These are phyloP conservation scores for Listronotus bonariensis DNA, from an alignment of 1,140 invertebrate species.

Conservation along the genomic window DNA sequence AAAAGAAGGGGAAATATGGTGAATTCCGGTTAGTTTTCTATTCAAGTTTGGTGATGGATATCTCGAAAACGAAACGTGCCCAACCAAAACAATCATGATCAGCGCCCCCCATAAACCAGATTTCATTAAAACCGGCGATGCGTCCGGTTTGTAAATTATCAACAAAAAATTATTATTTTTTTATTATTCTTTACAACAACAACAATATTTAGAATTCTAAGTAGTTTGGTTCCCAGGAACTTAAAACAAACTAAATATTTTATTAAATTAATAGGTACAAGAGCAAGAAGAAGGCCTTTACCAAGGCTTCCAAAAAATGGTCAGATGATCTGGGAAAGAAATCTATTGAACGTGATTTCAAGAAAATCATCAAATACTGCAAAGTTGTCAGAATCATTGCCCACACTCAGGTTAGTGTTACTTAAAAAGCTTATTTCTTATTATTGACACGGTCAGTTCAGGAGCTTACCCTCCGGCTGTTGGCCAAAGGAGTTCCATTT, in stretches of 20 bases:
- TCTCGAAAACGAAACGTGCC: too few relatives aligned
- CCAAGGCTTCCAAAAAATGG: conserved; percentile 98
- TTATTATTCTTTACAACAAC: too few relatives aligned
- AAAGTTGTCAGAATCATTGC: conserved; percentile 95
- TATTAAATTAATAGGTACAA: conserved; percentile 80
- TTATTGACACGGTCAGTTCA: conserved; percentile 49
- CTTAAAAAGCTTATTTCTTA: conserved; percentile 10
- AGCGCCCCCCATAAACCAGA: too few relatives aligned
- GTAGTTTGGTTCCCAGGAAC: too few relatives aligned
- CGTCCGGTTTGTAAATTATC: too few relatives aligned
- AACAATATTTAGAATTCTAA: too few relatives aligned
- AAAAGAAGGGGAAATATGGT: too few relatives aligned
- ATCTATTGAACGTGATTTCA: conserved; percentile 95
- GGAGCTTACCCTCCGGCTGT: conserved; percentile 55
- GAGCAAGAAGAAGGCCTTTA: conserved; percentile 99
- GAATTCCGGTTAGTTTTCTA: too few relatives aligned
- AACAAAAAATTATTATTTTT: too few relatives aligned
- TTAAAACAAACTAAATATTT: conserved; percentile 9
- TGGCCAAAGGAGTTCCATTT: conserved; percentile 48
- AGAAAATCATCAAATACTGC: conserved; percentile 98
- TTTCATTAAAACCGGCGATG: too few relatives aligned
- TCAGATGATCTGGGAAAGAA: conserved; percentile 94
- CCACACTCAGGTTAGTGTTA: conserved; percentile 86
- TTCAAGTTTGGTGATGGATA: too few relatives aligned
- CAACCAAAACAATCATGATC: too few relatives aligned